Evolutionary conservation across 1,140 invertebrate species (phyloP).

Genomic region (Acromyrmex charruanus): DNA sequence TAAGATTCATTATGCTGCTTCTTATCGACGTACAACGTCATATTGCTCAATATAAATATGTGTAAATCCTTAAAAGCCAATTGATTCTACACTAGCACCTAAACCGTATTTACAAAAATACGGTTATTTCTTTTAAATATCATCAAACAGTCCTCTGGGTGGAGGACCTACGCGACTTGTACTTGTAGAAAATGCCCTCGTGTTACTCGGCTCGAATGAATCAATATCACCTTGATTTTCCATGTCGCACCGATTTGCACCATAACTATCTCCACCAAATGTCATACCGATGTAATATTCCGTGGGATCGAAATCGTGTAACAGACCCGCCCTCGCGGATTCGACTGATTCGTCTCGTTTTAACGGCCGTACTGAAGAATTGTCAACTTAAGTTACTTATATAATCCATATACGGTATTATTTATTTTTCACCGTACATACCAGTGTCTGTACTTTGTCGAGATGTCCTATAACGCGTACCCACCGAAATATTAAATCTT

Average conservation of each 20-base stretch:
- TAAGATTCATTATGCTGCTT: not conserved
- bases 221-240: conserved; percentile 80
- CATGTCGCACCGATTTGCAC: conserved; percentile 84
- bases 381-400: not conserved
- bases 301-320: conserved; percentile 89
- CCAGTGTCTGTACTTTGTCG: conserved; percentile 87
- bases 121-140: conserved; percentile 88
- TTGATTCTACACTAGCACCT: conserved; percentile 27
- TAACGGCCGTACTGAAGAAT: conserved; percentile 83
- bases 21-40: not conserved
- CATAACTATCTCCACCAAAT: conserved; percentile 86
- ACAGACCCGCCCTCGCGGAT: conserved; percentile 88
- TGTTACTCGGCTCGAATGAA: conserved; percentile 79
- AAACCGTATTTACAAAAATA: conserved; percentile 3
- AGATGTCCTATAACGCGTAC: conserved; percentile 86
- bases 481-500: conserved; percentile 87
- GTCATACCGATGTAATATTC: conserved; percentile 88
- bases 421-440: conserved; percentile 67
- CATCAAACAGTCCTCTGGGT: conserved; percentile 94
- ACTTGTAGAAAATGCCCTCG: conserved; percentile 76
- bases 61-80: conserved; percentile 45
- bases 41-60: conserved; percentile 44
- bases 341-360: conserved; percentile 87
- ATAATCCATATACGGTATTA: not conserved
- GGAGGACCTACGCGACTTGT: conserved; percentile 88